A percentile compares a stretch with the other conserved stretches of the same genome.
Conservation (phyloP, 2,113 vertebrate genomes). For the Craseonycteris thonglongyai region DNA sequence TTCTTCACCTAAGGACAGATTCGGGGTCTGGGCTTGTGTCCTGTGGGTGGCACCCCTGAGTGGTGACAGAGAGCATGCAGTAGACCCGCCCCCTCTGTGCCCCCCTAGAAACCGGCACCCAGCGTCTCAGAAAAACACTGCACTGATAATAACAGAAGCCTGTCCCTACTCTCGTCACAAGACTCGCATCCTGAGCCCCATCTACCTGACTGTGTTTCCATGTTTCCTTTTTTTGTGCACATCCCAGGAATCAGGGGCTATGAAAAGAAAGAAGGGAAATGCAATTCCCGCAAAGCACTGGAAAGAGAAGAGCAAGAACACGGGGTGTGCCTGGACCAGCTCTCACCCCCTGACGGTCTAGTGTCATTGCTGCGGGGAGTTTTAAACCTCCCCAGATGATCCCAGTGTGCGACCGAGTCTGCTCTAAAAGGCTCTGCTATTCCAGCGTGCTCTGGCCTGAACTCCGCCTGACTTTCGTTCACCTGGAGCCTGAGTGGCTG, state of each 20-base stretch:
- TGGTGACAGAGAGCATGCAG: neutral
- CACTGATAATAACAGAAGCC: neutral
- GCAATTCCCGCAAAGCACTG: neutral
- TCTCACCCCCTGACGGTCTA: neutral
- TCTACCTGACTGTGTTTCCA: too few species aligned
- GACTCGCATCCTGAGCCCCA: too few species aligned
- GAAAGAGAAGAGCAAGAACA: neutral
- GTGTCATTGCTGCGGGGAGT: neutral
- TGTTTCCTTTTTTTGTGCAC: neutral
- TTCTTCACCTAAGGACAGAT: neutral
- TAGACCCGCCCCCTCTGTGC: neutral
- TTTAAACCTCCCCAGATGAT: neutral
- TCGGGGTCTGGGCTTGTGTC: neutral
- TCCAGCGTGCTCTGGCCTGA: neutral
- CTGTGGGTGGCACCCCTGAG: neutral
- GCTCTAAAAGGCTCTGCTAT: neutral
- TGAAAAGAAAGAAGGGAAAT: too few species aligned
- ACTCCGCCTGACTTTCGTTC: neutral
- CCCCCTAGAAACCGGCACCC: neutral
- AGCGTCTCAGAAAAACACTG: neutral
- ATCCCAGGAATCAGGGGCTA: neutral
- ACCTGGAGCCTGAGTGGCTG: neutral
- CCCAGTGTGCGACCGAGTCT: neutral
- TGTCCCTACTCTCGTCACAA: neutral
- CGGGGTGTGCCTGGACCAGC: neutral